phyloP scores from a whole-genome alignment of 1,140 invertebrate species.

The Macrobrachium rosenbergii region DNA sequence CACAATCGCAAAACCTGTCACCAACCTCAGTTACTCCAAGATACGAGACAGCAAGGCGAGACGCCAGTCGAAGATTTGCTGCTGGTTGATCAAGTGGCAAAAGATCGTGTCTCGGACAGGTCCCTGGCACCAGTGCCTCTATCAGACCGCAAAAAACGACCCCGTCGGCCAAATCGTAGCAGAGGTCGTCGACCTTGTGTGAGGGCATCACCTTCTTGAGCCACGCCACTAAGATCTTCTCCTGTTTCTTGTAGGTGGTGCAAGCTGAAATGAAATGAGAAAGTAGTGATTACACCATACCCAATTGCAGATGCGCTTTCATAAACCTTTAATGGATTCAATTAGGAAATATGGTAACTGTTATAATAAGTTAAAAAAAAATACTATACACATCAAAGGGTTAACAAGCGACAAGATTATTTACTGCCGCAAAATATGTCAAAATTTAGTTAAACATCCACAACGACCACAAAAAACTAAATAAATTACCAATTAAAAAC shows the following conservation, averaged over 20 bases:
- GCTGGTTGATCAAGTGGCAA: constrained; percentile 20
- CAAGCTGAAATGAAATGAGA: not conserved
- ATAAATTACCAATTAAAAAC: too few relatives aligned
- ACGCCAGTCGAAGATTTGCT: constrained; percentile 25
- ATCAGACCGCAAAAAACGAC: constrained; percentile 31
- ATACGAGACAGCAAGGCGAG: constrained; percentile 23
- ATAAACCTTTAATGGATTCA: too few relatives aligned
- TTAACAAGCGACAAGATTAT: too few relatives aligned
- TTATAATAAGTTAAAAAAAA: too few relatives aligned
- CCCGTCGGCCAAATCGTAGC: constrained; percentile 30
- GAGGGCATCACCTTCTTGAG: constrained; percentile 1
- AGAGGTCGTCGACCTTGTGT: not conserved
- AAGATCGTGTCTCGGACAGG: constrained; percentile 43
- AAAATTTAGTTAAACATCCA: too few relatives aligned
- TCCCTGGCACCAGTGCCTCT: constrained; percentile 27
- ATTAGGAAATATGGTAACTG: too few relatives aligned
- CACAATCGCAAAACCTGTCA: not conserved
- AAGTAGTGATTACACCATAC: not conserved
- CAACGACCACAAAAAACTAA: too few relatives aligned
- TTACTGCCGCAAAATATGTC: too few relatives aligned
- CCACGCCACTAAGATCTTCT: not conserved
- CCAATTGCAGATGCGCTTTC: too few relatives aligned
- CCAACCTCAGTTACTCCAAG: constrained; percentile 43
- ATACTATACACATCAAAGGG: too few relatives aligned
- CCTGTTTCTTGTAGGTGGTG: constrained; percentile 3